Evolutionary conservation across 2,797 vertebrate species (phyloP).

Genomic region (Sphenodon punctatus): DNA sequence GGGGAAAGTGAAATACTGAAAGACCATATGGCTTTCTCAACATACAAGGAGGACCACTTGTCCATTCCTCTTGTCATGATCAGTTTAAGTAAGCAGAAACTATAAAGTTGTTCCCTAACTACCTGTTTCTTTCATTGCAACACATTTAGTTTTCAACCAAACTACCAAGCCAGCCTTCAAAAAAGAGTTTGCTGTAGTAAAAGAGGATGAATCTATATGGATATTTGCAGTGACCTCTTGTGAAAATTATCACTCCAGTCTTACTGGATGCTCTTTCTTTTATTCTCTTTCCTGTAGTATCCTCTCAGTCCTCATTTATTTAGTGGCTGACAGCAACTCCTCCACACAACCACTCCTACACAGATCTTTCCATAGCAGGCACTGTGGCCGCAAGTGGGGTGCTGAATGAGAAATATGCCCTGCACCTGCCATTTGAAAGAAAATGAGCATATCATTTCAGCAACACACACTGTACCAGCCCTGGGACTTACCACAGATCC

Average conservation of each 20-base stretch:
- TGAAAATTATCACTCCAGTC: not conserved
- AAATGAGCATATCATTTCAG: not conserved
- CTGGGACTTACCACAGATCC: not conserved
- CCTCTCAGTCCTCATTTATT: not conserved
- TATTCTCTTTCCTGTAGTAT: not conserved
- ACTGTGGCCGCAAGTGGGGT: not conserved
- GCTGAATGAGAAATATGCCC: not conserved
- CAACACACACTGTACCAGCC: not conserved
- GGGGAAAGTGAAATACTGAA: not conserved
- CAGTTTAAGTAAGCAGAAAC: constrained; percentile 15
- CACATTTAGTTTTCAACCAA: constrained; percentile 11
- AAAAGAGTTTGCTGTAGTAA: constrained; percentile 25
- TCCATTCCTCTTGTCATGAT: not conserved
- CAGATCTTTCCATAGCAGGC: not conserved
- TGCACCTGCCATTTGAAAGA: not conserved
- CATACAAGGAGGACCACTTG: not conserved
- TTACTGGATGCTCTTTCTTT: not conserved
- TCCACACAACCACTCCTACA: not conserved
- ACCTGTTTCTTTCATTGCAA: constrained; percentile 23
- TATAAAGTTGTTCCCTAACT: not conserved
- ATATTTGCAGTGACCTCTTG: constrained; percentile 1
- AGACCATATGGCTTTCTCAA: not conserved
- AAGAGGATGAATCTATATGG: not conserved
- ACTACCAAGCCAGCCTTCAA: not conserved
- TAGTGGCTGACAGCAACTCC: not conserved